phyloP scores from a whole-genome alignment of 2,113 vertebrate genomes.

The Pampusana beccarii region DNA sequence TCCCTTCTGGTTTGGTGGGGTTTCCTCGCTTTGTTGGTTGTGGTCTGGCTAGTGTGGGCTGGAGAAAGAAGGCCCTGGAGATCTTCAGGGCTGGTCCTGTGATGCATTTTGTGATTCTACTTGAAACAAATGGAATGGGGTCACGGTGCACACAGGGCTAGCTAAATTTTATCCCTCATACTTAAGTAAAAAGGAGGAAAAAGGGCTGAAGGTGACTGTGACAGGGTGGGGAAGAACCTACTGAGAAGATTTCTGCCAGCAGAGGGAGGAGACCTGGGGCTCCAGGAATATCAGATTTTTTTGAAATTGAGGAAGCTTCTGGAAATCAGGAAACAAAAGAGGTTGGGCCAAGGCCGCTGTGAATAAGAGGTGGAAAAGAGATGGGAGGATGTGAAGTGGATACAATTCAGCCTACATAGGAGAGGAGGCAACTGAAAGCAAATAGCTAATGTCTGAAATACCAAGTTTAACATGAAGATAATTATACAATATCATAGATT shows the following conservation, averaged over 20 bases:
- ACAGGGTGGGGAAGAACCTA: not conserved
- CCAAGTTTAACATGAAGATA: not conserved
- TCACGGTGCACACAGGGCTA: fast-evolving
- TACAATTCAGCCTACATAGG: not conserved
- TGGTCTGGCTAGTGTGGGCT: not conserved
- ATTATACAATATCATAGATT: not conserved
- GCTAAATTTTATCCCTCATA: not conserved
- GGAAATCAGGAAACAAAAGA: not conserved
- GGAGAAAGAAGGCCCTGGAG: not conserved
- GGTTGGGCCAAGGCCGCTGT: not conserved
- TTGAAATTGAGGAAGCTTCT: not conserved
- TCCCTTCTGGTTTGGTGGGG: not conserved
- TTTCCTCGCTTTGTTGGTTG: not conserved
- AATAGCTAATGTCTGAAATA: not conserved
- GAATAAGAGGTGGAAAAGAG: not conserved
- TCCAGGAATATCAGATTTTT: not conserved
- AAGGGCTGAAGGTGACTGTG: not conserved
- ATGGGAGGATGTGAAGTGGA: not conserved
- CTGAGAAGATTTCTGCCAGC: not conserved
- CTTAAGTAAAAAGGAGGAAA: not conserved
- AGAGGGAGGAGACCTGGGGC: not conserved
- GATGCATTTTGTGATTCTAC: not conserved
- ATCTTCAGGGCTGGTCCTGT: not conserved
- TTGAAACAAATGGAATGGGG: not conserved
- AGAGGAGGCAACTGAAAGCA: not conserved